Conservation (phyloP, 2,888 invertebrate genomes). For the Gari tellinella region DNA sequence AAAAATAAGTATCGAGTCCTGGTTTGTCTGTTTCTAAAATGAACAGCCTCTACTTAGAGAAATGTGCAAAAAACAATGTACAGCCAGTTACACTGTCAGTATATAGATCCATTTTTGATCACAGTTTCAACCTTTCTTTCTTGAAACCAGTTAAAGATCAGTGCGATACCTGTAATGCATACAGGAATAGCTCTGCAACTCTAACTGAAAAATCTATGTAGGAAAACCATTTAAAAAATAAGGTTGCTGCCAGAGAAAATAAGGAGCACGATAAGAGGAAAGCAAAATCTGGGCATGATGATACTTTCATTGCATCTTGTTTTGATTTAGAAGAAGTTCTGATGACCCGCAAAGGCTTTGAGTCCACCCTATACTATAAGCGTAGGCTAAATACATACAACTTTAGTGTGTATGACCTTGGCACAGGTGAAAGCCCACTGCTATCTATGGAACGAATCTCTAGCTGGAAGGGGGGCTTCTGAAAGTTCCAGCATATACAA, state of each 20-base stretch:
- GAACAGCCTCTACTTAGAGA: slow-evolving; percentile 4
- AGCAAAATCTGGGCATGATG: slow-evolving; percentile 13
- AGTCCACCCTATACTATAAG: slow-evolving; percentile 40
- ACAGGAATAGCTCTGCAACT: slow-evolving; percentile 1
- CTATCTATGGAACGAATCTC: slow-evolving; percentile 45
- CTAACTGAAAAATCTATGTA: slow-evolving; percentile 13
- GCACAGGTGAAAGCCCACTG: slow-evolving; percentile 19
- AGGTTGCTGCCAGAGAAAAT: slow-evolving; percentile 17
- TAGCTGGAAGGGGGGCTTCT: slow-evolving; percentile 39
- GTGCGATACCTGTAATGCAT: slow-evolving; percentile 11
- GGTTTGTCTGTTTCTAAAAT: slow-evolving; percentile 9
- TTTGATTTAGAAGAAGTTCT: slow-evolving; percentile 47
- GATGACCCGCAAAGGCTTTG: slow-evolving; percentile 41
- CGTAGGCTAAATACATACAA: slow-evolving; percentile 34
- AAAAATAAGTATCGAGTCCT: slow-evolving; percentile 4
- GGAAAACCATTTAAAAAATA: slow-evolving; percentile 28
- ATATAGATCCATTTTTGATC: slow-evolving; percentile 19
- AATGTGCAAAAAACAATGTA: neutral
- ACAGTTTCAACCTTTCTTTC: slow-evolving; percentile 16
- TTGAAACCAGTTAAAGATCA: slow-evolving; percentile 27
- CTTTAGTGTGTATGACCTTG: slow-evolving; percentile 42
- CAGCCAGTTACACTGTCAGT: neutral
- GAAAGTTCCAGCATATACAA: slow-evolving; percentile 35
- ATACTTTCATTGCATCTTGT: slow-evolving; percentile 19
- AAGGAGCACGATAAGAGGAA: slow-evolving; percentile 30